These are phyloP conservation scores for Apis laboriosa DNA, from an alignment of 1,140 invertebrate genomes.

Conservation along the genomic window DNA sequence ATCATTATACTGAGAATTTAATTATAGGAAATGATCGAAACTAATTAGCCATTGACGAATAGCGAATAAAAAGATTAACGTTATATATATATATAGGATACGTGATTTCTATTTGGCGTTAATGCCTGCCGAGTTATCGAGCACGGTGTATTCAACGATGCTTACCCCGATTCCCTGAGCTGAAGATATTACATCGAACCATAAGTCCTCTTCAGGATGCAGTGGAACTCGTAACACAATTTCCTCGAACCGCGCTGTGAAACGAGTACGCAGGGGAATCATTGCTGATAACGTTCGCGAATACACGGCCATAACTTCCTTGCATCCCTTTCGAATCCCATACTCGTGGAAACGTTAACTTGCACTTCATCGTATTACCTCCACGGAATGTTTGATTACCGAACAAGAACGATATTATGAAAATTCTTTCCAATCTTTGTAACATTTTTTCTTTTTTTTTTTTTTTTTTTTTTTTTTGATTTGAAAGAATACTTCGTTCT, in stretches of 20 bases:
- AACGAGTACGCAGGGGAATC: slow-evolving; percentile 19
- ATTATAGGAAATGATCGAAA: not conserved
- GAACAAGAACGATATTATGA: no score
- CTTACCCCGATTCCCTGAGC: slow-evolving; percentile 1
- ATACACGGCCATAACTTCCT: not conserved
- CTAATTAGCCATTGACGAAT: not conserved
- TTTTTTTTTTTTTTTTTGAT: no score
- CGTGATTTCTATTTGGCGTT: slow-evolving; percentile 11
- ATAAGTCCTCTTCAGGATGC: slow-evolving; percentile 22
- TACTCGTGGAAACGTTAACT: not conserved
- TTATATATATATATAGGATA: not conserved
- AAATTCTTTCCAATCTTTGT: not conserved
- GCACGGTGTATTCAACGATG: slow-evolving; percentile 18
- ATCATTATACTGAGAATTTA: not conserved
- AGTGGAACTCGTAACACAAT: slow-evolving; percentile 28
- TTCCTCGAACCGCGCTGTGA: not conserved
- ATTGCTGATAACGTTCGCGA: slow-evolving; percentile 10
- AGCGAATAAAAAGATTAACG: not conserved
- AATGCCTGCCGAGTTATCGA: slow-evolving; percentile 24
- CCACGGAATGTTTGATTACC: not conserved
- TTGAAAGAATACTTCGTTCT: no score
- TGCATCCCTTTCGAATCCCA: not conserved
- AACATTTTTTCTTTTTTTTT: no score
- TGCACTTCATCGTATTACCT: not conserved
- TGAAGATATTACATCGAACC: slow-evolving; percentile 19